A percentile compares a stretch with the other conserved stretches of the same genome.
These are phyloP conservation scores for Hyalella azteca DNA, from an alignment of 2,888 invertebrate genomes.

Conservation along the genomic window DNA sequence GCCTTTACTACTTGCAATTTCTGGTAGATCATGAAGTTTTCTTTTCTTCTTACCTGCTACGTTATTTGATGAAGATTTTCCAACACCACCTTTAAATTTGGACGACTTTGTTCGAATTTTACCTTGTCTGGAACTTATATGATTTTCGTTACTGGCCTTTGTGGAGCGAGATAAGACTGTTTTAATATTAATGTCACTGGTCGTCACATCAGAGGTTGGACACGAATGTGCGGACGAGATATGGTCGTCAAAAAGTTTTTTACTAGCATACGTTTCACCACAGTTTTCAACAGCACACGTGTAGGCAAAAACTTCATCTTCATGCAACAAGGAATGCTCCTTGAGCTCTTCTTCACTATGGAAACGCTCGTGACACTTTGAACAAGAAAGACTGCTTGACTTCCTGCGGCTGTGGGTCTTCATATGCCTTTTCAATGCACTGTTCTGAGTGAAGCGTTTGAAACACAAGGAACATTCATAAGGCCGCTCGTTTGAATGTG, in stretches of 20 bases:
- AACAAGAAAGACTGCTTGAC: constrained; percentile 66
- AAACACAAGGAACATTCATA: constrained; percentile 70
- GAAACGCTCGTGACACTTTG: constrained; percentile 63
- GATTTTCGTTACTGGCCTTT: background rate
- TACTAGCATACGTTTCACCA: background rate
- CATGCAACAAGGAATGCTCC: constrained; percentile 46
- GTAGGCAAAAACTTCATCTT: background rate
- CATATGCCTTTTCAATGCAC: constrained; percentile 68
- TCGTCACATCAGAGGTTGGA: too few species aligned
- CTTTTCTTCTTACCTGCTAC: background rate
- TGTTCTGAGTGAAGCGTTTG: constrained; percentile 69
- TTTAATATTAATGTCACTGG: too few species aligned
- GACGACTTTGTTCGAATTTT: background rate
- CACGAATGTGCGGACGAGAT: background rate
- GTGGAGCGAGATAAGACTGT: background rate
- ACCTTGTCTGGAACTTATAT: background rate
- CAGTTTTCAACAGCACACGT: background rate
- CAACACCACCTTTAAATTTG: background rate
- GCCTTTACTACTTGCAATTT: background rate
- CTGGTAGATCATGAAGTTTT: too few species aligned
- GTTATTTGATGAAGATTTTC: background rate
- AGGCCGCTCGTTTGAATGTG: constrained; percentile 69
- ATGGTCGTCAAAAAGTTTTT: background rate
- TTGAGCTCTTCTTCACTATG: constrained; percentile 49
- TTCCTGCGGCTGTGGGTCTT: constrained; percentile 70